Conservation (phyloP, 2,113 vertebrate species). For the Porphyrio hochstetteri region DNA sequence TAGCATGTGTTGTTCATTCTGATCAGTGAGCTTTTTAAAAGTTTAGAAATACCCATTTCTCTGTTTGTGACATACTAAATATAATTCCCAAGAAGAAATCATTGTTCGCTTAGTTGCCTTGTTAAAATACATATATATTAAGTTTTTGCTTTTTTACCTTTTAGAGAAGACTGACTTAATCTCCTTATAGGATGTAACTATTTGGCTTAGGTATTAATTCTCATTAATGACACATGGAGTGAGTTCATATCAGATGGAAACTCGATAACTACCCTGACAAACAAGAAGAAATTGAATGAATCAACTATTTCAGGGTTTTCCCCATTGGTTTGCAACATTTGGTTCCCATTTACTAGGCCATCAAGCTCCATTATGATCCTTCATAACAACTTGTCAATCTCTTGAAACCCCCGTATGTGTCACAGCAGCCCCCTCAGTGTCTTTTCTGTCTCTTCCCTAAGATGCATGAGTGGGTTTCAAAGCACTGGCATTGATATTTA, state of each 20-base stretch:
- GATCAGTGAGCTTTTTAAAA: not conserved
- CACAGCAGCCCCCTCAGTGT: not conserved
- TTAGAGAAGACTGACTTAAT: not conserved
- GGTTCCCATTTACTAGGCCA: constrained; percentile 33
- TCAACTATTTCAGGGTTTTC: not conserved
- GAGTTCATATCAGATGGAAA: not conserved
- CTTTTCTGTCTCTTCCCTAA: not conserved
- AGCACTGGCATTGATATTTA: not conserved
- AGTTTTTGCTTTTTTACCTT: not conserved
- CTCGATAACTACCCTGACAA: not conserved
- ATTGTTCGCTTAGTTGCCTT: not conserved
- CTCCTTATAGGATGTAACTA: not conserved
- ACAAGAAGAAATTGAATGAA: not conserved
- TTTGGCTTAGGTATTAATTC: constrained; percentile 25
- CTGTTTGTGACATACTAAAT: not conserved
- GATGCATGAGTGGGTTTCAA: not conserved
- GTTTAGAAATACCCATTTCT: not conserved
- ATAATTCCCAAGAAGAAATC: not conserved
- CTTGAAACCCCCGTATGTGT: not conserved
- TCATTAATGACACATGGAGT: not conserved
- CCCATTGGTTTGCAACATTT: not conserved
- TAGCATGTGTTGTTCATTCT: not conserved
- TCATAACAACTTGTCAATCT: constrained; percentile 44
- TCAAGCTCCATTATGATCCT: constrained; percentile 53
- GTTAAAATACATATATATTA: not conserved